A percentile compares a stretch with the other conserved stretches of the same genome.
These are phyloP conservation scores for Patiria miniata DNA, from an alignment of 35 echinoderm and acorn worm species.

Conservation along the genomic window DNA sequence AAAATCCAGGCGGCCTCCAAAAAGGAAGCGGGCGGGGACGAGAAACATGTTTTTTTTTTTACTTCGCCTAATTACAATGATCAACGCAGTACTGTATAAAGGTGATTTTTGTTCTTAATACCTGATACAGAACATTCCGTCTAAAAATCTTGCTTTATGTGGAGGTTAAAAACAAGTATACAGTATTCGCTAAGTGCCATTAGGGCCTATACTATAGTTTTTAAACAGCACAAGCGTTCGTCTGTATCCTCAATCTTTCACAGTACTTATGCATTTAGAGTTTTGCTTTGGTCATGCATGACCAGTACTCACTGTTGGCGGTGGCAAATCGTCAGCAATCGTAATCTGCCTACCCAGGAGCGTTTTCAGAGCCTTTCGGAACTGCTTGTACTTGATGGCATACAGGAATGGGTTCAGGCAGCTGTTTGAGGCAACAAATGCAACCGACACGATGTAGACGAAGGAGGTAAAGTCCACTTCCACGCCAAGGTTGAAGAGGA, in stretches of 20 bases:
- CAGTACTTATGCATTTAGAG: no score
- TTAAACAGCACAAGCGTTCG: not conserved
- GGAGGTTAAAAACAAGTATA: no score
- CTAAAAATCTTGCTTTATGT: no score
- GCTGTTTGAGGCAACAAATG: conserved; percentile 55
- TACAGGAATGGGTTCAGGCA: conserved; percentile 86
- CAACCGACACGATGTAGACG: conserved; percentile 49
- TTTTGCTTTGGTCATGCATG: no score
- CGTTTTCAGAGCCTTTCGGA: conserved; percentile 44
- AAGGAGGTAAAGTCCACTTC: conserved; percentile 44
- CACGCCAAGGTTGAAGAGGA: conserved; percentile 54
- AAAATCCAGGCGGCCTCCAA: no score
- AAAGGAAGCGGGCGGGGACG: no score
- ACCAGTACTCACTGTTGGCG: not conserved
- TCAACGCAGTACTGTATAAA: no score
- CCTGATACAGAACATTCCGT: no score
- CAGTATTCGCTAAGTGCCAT: not conserved
- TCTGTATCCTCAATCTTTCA: not conserved
- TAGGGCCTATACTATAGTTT: not conserved
- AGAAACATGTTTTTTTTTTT: no score
- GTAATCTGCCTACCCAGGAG: not conserved
- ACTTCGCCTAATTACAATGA: no score
- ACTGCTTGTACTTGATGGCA: conserved; percentile 65
- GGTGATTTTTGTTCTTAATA: no score
- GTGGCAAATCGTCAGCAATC: not conserved